phyloP scores from a whole-genome alignment of 2,797 vertebrate genomes.

The Hippoglossus hippoglossus region DNA sequence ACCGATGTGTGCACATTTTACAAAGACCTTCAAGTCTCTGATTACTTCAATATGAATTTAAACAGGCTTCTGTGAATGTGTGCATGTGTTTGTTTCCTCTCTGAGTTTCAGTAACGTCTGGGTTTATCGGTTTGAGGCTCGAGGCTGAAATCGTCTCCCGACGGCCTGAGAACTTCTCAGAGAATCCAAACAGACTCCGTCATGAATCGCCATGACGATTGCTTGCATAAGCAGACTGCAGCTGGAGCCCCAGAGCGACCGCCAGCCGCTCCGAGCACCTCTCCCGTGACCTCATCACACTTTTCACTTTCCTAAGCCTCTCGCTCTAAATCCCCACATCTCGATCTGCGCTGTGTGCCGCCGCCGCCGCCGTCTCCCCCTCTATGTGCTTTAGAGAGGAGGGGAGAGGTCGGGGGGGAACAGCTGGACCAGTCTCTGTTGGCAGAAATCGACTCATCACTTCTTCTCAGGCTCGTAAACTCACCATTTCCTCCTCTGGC shows the following conservation, averaged over 20 bases:
- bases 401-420: slow-evolving; percentile 1
- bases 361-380: not conserved
- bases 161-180: slow-evolving; percentile 17
- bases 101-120: too few species aligned
- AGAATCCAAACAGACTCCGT: slow-evolving; percentile 14
- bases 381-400: not conserved
- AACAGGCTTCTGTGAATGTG: not conserved
- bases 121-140: too few species aligned
- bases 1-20: too few species aligned
- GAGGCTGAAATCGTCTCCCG: too few species aligned
- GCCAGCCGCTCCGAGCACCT: slow-evolving; percentile 34
- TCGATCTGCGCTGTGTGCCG: not conserved
- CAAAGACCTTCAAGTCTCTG: not conserved
- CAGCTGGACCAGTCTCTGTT: slow-evolving; percentile 28
- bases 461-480: slow-evolving; percentile 28
- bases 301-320: slow-evolving; percentile 32
- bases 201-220: not conserved
- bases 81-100: too few species aligned
- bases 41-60: not conserved
- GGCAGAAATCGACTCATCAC: not conserved
- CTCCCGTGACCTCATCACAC: slow-evolving; percentile 42
- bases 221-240: slow-evolving; percentile 43
- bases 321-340: slow-evolving; percentile 41
- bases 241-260: slow-evolving; percentile 1
- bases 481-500: slow-evolving; percentile 30